Percentiles rank a stretch among this genome's conserved stretches.
Evolutionary conservation across 2,888 invertebrate genomes (phyloP).

Genomic region (Pandemis heparana): DNA sequence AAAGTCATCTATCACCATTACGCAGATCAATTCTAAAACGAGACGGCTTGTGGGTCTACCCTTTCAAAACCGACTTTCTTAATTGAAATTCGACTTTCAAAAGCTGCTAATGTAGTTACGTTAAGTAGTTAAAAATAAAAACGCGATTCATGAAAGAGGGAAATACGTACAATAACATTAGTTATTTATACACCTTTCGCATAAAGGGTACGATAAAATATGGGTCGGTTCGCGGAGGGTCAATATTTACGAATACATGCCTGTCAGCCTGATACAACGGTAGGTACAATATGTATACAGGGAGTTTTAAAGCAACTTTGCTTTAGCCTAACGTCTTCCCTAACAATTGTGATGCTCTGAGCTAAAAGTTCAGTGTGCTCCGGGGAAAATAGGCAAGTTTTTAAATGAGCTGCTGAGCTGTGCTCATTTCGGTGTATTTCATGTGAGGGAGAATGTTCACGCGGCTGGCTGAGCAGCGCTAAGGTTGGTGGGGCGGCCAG

Average conservation of each 20-base stretch:
- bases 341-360: background rate
- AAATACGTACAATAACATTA: background rate
- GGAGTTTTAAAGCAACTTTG: slow-evolving; percentile 8
- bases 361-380: background rate
- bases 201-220: slow-evolving; percentile 35
- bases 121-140: slow-evolving; percentile 4
- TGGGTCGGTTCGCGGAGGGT: slow-evolving; percentile 29
- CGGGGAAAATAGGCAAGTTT: background rate
- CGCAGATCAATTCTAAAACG: slow-evolving; percentile 18
- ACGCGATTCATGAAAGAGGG: slow-evolving; percentile 9
- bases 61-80: slow-evolving; percentile 5
- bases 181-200: slow-evolving; percentile 29
- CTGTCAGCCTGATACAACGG: slow-evolving; percentile 16
- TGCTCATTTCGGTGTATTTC: slow-evolving; percentile 23
- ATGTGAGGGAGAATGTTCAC: slow-evolving; percentile 24
- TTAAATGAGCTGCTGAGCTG: slow-evolving; percentile 15
- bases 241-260: slow-evolving; percentile 35
- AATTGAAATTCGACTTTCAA: slow-evolving; percentile 12
- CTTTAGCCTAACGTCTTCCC: background rate
- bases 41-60: slow-evolving; percentile 3
- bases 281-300: slow-evolving; percentile 19
- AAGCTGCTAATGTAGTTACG: background rate
- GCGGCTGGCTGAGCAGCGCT: slow-evolving; percentile 34
- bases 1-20: slow-evolving; percentile 37
- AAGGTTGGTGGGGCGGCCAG: slow-evolving; percentile 14